Evolutionary conservation across 2,797 vertebrate species (phyloP), one percentile per base, ranked within the genome.

Genomic region (Tolypeutes matacus): DNA sequence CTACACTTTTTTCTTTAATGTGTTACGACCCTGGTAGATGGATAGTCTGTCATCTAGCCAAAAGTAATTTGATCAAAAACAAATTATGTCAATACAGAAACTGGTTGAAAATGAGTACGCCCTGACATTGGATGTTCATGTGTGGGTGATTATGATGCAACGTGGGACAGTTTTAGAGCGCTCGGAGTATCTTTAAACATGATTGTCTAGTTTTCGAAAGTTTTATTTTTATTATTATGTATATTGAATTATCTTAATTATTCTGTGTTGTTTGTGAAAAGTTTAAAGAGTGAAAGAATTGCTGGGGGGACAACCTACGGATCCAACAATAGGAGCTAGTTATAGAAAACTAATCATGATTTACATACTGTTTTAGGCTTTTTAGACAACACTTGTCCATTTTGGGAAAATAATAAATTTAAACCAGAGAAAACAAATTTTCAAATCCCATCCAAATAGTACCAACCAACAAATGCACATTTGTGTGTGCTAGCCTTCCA

Each of bases 401-500:
- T 87, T 42, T 8, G 29, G 65, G 29, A 72, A 93, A 96, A 84
- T 69, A 88, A 53, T 82, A 94, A 84, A 67, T 58, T 72, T 15
- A 84, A 96, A 65, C 15, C 25, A 78, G 31, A 34, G 53, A 85
- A 62, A 60, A 75, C 72, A 14, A 53, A 53, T 53, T 8, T 34
- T 77, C 67, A 69, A 46, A 34, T 42, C 6, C 10, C 29, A 78
- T 64, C 81, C 29, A 62, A 81, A 20, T 69, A 90, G 14, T 11
- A 1, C 4, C 60, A 60, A 78, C 2, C 14, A 53, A 81, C 65
- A n/a, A 82, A 25, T 78, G 10, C 27, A 62, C 8, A 21, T 73
- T 31, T 85, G 1, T 56, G 39, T 23, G 2, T 39, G 7, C n/a
- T 11, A 2, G 31, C 5, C 84, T 84, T 77, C 49, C 13, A 31